Conservation (phyloP, 2,113 vertebrate genomes). For the Pterocles gutturalis region DNA sequence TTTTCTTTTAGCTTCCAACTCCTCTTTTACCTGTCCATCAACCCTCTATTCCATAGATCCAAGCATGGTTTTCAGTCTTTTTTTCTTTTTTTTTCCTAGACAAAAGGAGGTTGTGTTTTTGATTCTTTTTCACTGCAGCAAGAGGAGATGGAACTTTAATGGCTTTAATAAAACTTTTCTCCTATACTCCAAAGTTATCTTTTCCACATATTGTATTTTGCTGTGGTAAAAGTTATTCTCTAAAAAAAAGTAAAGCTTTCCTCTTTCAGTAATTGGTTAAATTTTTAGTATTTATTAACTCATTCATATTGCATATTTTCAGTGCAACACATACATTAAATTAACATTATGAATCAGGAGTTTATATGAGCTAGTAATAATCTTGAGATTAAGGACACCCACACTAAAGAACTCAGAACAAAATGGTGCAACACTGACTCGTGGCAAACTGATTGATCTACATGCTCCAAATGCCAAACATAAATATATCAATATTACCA, state of each 20-base stretch:
- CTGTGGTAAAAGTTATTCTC: constrained; percentile 13
- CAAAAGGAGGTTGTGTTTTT: constrained; percentile 59
- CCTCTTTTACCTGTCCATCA: constrained; percentile 74
- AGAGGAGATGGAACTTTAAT: constrained; percentile 49
- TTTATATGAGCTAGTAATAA: background rate
- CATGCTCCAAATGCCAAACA: background rate
- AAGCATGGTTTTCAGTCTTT: constrained; percentile 44
- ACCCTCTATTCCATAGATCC: constrained; percentile 49
- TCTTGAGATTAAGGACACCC: background rate
- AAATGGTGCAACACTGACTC: background rate
- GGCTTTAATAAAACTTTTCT: constrained; percentile 71
- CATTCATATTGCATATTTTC: background rate
- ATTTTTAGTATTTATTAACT: constrained; percentile 23
- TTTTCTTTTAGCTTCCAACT: constrained; percentile 61
- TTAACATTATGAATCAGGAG: background rate
- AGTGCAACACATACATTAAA: background rate
- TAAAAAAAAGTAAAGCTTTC: background rate
- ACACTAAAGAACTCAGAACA: background rate
- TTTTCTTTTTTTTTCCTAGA: constrained; percentile 44
- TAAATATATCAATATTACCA: background rate
- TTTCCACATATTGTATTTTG: constrained; percentile 10
- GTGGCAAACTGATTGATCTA: background rate
- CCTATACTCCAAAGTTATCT: background rate
- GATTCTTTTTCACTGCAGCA: constrained; percentile 60
- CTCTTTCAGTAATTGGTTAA: background rate